A percentile compares a stretch with the other conserved stretches of the same genome.
Conservation (phyloP, 2,113 vertebrate genomes). For the Cynocephalus volans region DNA sequence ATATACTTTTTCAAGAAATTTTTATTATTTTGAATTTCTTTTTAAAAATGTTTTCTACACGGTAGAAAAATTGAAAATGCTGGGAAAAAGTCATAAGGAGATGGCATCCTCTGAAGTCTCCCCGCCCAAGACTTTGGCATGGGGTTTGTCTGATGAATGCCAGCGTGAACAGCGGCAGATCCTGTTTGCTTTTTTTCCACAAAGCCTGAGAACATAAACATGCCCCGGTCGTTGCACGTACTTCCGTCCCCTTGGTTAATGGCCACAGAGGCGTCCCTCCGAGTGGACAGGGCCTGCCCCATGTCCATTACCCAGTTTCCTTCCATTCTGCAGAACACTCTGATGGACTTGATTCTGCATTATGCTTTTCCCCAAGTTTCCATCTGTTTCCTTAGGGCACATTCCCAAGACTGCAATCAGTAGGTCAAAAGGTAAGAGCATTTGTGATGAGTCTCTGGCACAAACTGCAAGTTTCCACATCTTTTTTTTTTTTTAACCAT, state of each 20-base stretch:
- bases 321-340: not conserved
- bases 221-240: fast-evolving
- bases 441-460: slow-evolving; percentile 10
- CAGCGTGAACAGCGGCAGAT: fast-evolving
- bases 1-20: not conserved
- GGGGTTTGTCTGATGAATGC: fast-evolving
- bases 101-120: not conserved
- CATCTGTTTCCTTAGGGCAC: not conserved
- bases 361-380: not conserved
- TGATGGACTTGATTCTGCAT: not conserved
- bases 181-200: not conserved
- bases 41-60: not conserved
- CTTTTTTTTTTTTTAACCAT: not conserved
- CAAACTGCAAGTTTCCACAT: not conserved
- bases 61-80: not conserved
- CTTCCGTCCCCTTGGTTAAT: not conserved
- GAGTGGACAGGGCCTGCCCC: fast-evolving
- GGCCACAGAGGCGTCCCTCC: not conserved
- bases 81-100: not conserved
- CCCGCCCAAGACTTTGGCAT: fast-evolving
- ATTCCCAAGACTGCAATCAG: not conserved
- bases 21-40: not conserved
- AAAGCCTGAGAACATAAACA: not conserved
- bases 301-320: not conserved
- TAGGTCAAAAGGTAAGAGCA: not conserved